phyloP scores from a whole-genome alignment of 2,888 invertebrate species.

The Caradrina kadenii region DNA sequence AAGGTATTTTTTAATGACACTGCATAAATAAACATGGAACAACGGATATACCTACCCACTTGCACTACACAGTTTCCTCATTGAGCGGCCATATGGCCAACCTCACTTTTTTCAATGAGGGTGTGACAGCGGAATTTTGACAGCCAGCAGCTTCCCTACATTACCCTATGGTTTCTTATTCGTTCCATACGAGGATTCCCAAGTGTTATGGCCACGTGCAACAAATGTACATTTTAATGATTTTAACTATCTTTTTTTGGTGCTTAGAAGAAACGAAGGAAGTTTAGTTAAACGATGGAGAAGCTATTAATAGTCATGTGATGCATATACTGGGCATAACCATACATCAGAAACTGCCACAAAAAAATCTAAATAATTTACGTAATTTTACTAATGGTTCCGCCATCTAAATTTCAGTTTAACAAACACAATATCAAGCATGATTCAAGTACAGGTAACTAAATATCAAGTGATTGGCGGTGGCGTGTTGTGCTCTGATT shows the following conservation, averaged over 20 bases:
- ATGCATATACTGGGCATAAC: neutral
- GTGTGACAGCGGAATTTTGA: slow-evolving; percentile 36
- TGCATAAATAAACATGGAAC: slow-evolving; percentile 17
- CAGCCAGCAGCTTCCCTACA: slow-evolving; percentile 43
- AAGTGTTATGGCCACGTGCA: slow-evolving; percentile 50
- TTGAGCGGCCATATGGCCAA: slow-evolving; percentile 47
- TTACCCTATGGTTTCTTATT: slow-evolving; percentile 29
- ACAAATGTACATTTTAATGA: slow-evolving; percentile 32
- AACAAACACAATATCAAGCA: no score
- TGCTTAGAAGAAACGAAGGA: neutral
- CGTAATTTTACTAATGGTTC: no score
- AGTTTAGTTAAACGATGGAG: neutral
- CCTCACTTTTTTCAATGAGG: slow-evolving; percentile 40
- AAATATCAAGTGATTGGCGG: slow-evolving; percentile 16
- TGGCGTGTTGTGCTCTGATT: slow-evolving; percentile 53
- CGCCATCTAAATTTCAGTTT: no score
- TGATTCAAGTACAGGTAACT: neutral
- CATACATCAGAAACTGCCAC: neutral
- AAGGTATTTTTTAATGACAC: neutral
- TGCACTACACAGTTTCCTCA: slow-evolving; percentile 42
- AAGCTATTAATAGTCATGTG: neutral
- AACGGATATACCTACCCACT: slow-evolving; percentile 29
- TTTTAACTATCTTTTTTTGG: slow-evolving; percentile 5
- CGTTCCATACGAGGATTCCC: slow-evolving; percentile 17
- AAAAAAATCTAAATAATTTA: neutral